Percentiles rank a stretch among this genome's conserved stretches.
Evolutionary conservation across 1,140 invertebrate species (phyloP).

Genomic region (Drosophila lowei): DNA sequence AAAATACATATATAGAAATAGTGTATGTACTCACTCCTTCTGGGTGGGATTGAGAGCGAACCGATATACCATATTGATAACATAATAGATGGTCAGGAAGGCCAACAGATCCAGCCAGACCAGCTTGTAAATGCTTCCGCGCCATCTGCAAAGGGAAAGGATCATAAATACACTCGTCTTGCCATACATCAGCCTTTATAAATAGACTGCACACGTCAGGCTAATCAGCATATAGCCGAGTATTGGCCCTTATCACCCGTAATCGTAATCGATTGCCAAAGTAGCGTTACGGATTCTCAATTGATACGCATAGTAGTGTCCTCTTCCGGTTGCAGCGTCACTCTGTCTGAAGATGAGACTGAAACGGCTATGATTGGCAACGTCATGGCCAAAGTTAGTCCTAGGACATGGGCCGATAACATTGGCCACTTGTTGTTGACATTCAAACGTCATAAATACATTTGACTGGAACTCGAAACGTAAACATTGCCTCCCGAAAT

Average conservation of each 20-base stretch:
- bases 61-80: slow-evolving; percentile 94
- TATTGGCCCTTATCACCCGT: slow-evolving; percentile 29
- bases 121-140: slow-evolving; percentile 97
- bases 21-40: slow-evolving; percentile 87
- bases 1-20: neutral
- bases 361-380: slow-evolving; percentile 17
- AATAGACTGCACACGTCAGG: slow-evolving; percentile 48
- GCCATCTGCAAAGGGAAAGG: slow-evolving; percentile 90
- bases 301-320: slow-evolving; percentile 13
- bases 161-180: neutral
- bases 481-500: slow-evolving; percentile 22
- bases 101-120: slow-evolving; percentile 96
- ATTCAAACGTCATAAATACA: slow-evolving; percentile 58
- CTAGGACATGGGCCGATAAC: slow-evolving; percentile 34
- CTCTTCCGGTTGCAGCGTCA: slow-evolving; percentile 32
- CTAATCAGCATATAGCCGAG: slow-evolving; percentile 32
- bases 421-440: slow-evolving; percentile 49
- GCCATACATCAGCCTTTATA: slow-evolving; percentile 46
- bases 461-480: slow-evolving; percentile 3
- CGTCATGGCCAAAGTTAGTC: slow-evolving; percentile 41
- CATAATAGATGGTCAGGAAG: slow-evolving; percentile 93
- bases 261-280: slow-evolving; percentile 3
- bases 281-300: slow-evolving; percentile 27
- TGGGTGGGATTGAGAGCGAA: slow-evolving; percentile 90
- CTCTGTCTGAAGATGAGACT: slow-evolving; percentile 34